phyloP scores from a whole-genome alignment of 2,113 vertebrate genomes.

The Ciconia stormi region DNA sequence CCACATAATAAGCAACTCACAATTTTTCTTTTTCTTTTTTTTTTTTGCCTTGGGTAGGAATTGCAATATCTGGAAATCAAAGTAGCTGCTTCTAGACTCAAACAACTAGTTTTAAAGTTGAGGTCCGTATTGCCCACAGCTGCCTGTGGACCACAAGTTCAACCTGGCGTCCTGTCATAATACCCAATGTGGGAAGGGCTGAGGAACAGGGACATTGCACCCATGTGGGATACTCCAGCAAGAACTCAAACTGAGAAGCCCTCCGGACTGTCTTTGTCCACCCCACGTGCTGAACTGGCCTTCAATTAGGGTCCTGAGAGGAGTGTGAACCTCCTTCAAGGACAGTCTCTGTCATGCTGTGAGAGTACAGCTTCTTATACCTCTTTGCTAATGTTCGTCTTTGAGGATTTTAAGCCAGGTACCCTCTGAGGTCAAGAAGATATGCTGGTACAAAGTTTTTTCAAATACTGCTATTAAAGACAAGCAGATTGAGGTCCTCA shows the following conservation, averaged over 20 bases:
- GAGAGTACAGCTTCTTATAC: not conserved
- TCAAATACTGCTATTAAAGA: not conserved
- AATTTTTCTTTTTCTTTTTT: not conserved
- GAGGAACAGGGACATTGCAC: not conserved
- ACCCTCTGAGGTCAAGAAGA: not conserved
- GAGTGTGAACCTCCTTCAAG: not conserved
- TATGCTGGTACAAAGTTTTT: not conserved
- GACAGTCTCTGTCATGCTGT: not conserved
- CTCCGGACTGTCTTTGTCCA: not conserved
- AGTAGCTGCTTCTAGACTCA: not conserved
- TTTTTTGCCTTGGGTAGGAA: not conserved
- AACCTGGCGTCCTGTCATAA: not conserved
- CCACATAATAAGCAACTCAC: not conserved
- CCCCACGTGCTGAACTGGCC: not conserved
- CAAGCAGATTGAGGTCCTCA: not conserved
- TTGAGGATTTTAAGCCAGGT: not conserved
- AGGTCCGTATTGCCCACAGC: not conserved
- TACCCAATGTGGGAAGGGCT: fast-evolving
- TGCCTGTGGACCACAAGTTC: not conserved
- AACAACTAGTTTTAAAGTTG: not conserved
- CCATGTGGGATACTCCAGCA: not conserved
- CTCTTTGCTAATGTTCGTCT: not conserved
- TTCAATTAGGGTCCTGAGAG: not conserved
- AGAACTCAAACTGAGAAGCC: not conserved
- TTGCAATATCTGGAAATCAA: not conserved